Base-by-base conservation (phyloP, 2,113 vertebrate genomes). In the Brachyhypopomus occidentalis region DNA sequence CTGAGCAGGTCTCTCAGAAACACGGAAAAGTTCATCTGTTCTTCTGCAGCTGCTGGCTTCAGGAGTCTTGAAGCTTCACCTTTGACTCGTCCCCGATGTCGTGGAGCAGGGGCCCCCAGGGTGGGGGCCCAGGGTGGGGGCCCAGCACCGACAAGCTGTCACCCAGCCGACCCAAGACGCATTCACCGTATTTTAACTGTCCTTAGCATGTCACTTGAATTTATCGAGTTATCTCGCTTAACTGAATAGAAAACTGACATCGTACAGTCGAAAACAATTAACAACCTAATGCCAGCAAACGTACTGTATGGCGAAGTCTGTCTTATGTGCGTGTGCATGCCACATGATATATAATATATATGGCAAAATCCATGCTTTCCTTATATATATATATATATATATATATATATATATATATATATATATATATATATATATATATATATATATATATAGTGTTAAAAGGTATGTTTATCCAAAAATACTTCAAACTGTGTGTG, bases 31-130 rank as follows among this genome's bases (percentile, higher is more conserved):
- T 94, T 94, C 94, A 95, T 94, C 93, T 95, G 92, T 78, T 86
- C 90, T 88, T 90, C 89, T 91, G 94, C 95, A 95, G 94, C 94
- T 96, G 94, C 93, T 94, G 92, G 93, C 94, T 94, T 94, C 90
- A 89, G 92, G 93, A 95, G 95, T 95, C 94, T 95, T 93, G 91
- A 94, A 93, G 94, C 93, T 92, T 96, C 95, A 95, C 95, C 95
- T 96, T 95, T 96, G 95, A 96, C 95, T 95, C 12, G 45, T 52
- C 45, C 45, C 45, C 45, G 9, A 14, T 90, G 91, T 90, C 89
- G 90, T 91, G 64, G 63, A 90, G 91, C 88, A 48, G 88, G 91
- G 91, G 89, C n/a, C n/a, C 52, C 45, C 81, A 60, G 77, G 83
- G 81, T 89, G 84, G 90, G 74, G 89, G 89, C 52, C 45, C 81